Evolutionary conservation across 2,888 invertebrate genomes (phyloP), one percentile per base, ranked within the genome.

Genomic region (Hemaris fuciformis): DNA sequence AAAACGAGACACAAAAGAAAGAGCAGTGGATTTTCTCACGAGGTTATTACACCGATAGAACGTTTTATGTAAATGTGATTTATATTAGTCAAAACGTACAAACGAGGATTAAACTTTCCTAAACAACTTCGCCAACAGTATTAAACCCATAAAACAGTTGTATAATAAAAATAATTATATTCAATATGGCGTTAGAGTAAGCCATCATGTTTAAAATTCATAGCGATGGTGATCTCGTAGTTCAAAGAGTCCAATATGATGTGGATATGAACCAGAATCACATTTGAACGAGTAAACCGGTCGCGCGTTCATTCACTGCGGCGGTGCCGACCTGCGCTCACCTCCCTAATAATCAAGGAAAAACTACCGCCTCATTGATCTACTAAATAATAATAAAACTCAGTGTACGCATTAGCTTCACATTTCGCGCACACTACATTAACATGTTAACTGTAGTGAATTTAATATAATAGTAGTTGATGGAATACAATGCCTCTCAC

Each of bases 261-360:
- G 62, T 71, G 67, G 68, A 70, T 69, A 74, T 71, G 75, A 73
- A 74, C 71, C 75, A 67, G 75, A 67, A 68, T 69, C 62, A 66
- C 67, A 67, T 68, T 69, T 68, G 72, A 72, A 68, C 73, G 66
- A 60, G 62, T 58, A 70, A 79, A 80, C 79, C 80, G 79, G 80
- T 79, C 77, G 66, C 58, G 66, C 66, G 77, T 72, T 77, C 79
- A 78, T 79, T 78, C 79, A 78, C 76, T 76, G 71, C 73, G 66
- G 68, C 64, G 61, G n/a, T 67, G 59, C 72, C 69, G 69, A 70
- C 71, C 68, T 66, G 67, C 73, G 45, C 45, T 57, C 57, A 59
- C 59, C 59, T 56, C 42, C 43, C 56, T 72, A 74, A 78, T 74
- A 74, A 76, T 68, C 64, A 59, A 66, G 64, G 67, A 60, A 62